Evolutionary conservation across 2,797 vertebrate species (phyloP), one percentile per base, ranked within the genome.

Genomic region (Sylvia borin): DNA sequence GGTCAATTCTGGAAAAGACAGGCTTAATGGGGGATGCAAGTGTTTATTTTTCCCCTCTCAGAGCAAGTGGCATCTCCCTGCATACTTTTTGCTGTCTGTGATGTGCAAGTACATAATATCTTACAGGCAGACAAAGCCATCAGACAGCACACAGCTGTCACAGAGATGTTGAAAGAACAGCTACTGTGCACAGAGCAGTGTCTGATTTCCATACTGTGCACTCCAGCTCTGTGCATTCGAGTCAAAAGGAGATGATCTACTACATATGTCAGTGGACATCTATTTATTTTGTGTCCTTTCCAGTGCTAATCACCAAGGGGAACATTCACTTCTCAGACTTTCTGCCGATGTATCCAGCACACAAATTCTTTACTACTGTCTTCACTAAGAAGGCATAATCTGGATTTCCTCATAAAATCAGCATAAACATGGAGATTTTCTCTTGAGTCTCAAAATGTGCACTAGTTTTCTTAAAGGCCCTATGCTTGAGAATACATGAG

Each of bases 161-260:
- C 73, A 83, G 76, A 81, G 85, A 84, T 92, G 80, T 78, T 96
- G 96, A 94, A 95, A 95, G 82, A 78, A 79, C 4, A 87, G 82
- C n/a, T 96, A 38, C 94, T 94, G 72, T 92, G 86, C 25, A 71
- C 13, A 92, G 87, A 85, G 93, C 86, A 78, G 82, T 11, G 58
- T 97, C 94, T 84, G 85, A 92, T 96, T 97, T 97, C 92, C 73
- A 32, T n/a, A 76, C 88, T 71, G 79, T 79, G 81, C 71, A 42
- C 55, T 93, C 58, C 76, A 87, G 73, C 11, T 4, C 31, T 72
- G 51, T 40, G 42, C 16, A 14, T 53, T 88, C 77, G 51, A 85
- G 75, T 53, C 86, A n/a, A 54, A 91, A 82, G 16, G 38, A 74
- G 81, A 53, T 60, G 42, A 85, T 48, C 47, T 32, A 68, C 42